Percentiles rank a stretch among this genome's conserved stretches.
Conservation (phyloP, 2,888 invertebrate species). For the Embidobia sp. region DNA sequence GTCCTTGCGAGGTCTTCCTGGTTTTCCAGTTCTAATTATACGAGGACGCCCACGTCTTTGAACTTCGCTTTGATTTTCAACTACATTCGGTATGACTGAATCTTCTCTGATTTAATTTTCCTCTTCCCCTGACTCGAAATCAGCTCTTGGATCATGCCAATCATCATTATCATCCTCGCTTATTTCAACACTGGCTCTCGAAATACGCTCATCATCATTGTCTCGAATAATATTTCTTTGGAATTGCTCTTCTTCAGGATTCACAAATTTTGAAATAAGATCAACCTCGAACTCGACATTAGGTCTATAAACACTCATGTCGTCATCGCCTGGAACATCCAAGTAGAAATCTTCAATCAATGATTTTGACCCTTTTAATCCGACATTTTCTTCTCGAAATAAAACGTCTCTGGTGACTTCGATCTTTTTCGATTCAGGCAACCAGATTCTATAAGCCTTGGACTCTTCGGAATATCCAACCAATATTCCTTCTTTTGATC, state of each 20-base stretch:
- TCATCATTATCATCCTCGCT: too few species aligned
- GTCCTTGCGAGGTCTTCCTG: conserved; percentile 25
- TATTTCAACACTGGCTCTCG: too few species aligned
- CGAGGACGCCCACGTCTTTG: conserved; percentile 1
- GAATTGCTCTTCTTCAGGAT: too few species aligned
- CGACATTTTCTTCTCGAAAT: neutral
- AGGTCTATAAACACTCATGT: too few species aligned
- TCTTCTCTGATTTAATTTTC: too few species aligned
- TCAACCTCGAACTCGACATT: too few species aligned
- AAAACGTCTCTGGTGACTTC: neutral
- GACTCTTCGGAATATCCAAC: conserved; percentile 68
- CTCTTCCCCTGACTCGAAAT: neutral
- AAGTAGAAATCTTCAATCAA: neutral
- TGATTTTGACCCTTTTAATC: neutral
- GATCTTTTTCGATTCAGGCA: neutral
- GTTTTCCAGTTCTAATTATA: conserved; percentile 20
- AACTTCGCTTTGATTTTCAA: neutral
- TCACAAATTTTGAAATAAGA: too few species aligned
- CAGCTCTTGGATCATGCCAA: too few species aligned
- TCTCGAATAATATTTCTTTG: too few species aligned
- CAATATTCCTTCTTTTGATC: neutral
- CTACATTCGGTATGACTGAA: too few species aligned
- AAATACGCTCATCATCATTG: too few species aligned
- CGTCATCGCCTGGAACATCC: neutral
- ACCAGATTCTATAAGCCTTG: conserved; percentile 33